Conservation (phyloP, 1,140 invertebrate species). For the Sycophaga agraensis region DNA sequence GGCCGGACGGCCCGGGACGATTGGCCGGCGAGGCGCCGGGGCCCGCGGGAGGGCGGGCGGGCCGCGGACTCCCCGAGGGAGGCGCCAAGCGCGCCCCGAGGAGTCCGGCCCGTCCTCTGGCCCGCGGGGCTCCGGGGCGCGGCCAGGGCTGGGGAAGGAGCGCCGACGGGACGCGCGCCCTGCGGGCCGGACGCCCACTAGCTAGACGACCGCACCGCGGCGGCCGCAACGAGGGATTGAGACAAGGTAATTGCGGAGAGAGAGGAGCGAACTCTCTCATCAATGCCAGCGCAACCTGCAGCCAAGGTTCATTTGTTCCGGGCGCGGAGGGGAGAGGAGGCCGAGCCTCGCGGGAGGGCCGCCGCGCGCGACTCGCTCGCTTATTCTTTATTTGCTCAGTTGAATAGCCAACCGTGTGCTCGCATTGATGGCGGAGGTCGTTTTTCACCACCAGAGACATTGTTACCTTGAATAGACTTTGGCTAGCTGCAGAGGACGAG, state of each 20-base stretch:
- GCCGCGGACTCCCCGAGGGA: no score
- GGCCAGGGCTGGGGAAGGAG: no score
- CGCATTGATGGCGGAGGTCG: conserved; percentile 55
- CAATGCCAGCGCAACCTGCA: conserved; percentile 52
- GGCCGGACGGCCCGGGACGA: background rate
- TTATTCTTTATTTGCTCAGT: background rate
- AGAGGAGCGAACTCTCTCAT: conserved; percentile 53
- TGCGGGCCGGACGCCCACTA: no score
- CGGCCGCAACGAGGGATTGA: conserved; percentile 49
- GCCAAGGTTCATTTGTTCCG: no score
- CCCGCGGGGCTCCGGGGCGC: no score
- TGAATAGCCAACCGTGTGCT: no score
- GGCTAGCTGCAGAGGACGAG: background rate
- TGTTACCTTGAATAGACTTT: conserved; percentile 54
- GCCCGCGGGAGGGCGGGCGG: background rate
- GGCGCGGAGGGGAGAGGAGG: no score
- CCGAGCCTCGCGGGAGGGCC: no score
- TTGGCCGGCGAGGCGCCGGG: background rate
- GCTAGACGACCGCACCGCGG: conserved; percentile 35
- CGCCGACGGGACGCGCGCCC: no score
- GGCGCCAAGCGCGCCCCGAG: no score
- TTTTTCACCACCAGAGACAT: conserved; percentile 53
- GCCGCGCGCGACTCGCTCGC: no score
- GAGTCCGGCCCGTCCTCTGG: no score
- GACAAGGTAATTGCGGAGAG: conserved; percentile 53